These are phyloP conservation scores for Blennius ocellaris DNA, from an alignment of 2,113 vertebrate genomes.

Conservation along the genomic window DNA sequence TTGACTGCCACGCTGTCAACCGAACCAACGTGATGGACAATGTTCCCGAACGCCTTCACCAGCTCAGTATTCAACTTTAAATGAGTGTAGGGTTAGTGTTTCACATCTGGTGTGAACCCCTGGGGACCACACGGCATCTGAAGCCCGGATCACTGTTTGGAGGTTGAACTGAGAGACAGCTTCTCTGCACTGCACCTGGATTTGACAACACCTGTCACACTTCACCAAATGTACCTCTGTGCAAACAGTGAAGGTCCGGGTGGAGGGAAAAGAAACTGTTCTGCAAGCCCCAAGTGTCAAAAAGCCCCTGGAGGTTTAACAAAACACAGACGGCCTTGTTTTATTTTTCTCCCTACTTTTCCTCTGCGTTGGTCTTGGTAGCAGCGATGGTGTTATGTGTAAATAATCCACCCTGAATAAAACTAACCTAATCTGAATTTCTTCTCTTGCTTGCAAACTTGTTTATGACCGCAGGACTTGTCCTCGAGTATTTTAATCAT, in stretches of 20 bases:
- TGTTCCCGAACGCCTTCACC: slow-evolving; percentile 1
- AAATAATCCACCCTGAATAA: slow-evolving; percentile 9
- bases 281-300: not conserved
- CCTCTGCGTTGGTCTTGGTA: not conserved
- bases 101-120: slow-evolving; percentile 54
- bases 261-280: not conserved
- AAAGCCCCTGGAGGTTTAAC: not conserved
- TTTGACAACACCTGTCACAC: slow-evolving; percentile 66
- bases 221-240: slow-evolving; percentile 23
- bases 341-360: not conserved
- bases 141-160: slow-evolving; percentile 25
- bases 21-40: slow-evolving; percentile 3
- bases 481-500: slow-evolving; percentile 35
- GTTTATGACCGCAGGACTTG: slow-evolving; percentile 19
- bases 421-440: slow-evolving; percentile 1
- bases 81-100: slow-evolving; percentile 20
- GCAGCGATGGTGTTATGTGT: not conserved
- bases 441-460: not conserved
- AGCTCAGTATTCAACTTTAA: slow-evolving; percentile 17
- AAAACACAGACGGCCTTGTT: slow-evolving; percentile 1
- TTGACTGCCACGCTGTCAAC: not conserved
- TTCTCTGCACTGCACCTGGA: slow-evolving; percentile 53
- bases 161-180: slow-evolving; percentile 35
- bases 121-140: slow-evolving; percentile 25
- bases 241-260: slow-evolving; percentile 8